phyloP scores from a whole-genome alignment of 2,113 vertebrate genomes.

The Spilogale gracilis region DNA sequence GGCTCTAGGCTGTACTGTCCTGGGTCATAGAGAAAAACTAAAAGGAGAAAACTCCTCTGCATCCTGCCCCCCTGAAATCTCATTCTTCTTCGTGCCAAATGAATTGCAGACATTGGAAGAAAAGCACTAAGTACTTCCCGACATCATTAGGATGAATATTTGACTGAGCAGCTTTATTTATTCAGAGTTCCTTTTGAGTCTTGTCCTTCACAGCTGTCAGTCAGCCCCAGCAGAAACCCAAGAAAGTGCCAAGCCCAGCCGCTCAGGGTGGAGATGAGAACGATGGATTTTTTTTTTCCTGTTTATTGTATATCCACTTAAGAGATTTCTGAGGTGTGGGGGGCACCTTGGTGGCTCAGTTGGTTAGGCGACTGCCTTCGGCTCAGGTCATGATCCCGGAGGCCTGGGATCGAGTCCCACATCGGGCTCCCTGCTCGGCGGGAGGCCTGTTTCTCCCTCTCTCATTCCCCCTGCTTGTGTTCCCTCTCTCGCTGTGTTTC shows the following conservation, averaged over 20 bases:
- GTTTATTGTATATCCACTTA: constrained; percentile 12
- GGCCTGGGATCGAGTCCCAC: too few species aligned
- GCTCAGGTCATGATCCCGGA: too few species aligned
- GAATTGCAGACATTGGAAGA: background rate
- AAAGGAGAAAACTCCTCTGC: background rate
- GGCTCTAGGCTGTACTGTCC: background rate
- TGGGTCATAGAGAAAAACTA: background rate
- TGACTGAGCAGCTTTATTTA: background rate
- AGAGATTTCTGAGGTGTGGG: constrained; percentile 1
- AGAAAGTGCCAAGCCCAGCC: background rate
- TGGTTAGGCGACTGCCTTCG: too few species aligned
- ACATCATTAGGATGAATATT: background rate
- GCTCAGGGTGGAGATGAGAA: background rate
- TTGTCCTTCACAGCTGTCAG: background rate
- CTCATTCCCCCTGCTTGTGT: too few species aligned
- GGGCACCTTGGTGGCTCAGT: background rate
- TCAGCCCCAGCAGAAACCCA: background rate
- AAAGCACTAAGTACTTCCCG: accelerated
- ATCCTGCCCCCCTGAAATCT: too few species aligned
- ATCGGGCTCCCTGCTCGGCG: too few species aligned
- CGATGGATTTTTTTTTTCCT: background rate
- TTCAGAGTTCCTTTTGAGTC: background rate
- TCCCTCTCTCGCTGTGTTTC: too few species aligned
- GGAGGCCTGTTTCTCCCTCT: too few species aligned
- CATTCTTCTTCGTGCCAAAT: background rate